Conservation (phyloP, 2,888 invertebrate species). For the Agonopterix subpropinquella region DNA sequence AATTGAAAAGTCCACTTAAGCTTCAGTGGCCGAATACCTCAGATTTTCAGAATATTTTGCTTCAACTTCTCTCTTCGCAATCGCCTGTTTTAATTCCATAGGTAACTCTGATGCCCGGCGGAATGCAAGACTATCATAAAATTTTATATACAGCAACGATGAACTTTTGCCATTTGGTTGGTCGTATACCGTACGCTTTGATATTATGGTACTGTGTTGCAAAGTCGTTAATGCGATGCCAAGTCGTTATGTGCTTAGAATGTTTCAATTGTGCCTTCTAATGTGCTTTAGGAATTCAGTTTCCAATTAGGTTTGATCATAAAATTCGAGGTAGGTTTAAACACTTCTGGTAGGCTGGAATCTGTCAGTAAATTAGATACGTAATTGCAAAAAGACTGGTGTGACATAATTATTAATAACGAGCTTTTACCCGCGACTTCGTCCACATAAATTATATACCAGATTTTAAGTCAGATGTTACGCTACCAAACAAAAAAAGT, state of each 20-base stretch:
- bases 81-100: slow-evolving; percentile 22
- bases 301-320: neutral
- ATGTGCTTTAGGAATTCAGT: neutral
- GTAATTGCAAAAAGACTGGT: too few relatives aligned
- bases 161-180: slow-evolving; percentile 45
- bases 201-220: slow-evolving; percentile 31
- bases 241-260: slow-evolving; percentile 20
- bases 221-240: slow-evolving; percentile 30
- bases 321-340: too few relatives aligned
- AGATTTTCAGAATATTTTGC: slow-evolving; percentile 19
- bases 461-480: too few relatives aligned
- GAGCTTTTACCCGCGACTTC: too few relatives aligned
- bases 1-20: neutral
- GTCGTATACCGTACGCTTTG: slow-evolving; percentile 28
- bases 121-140: slow-evolving; percentile 13
- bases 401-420: too few relatives aligned
- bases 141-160: slow-evolving; percentile 25
- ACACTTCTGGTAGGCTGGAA: too few relatives aligned
- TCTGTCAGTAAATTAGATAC: too few relatives aligned
- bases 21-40: neutral
- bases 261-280: slow-evolving; percentile 21
- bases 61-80: neutral
- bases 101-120: slow-evolving; percentile 7
- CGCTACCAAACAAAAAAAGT: too few relatives aligned
- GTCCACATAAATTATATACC: too few relatives aligned